A percentile compares a stretch with the other conserved stretches of the same genome.
Conservation (phyloP, 2,888 invertebrate genomes). For the Lepidochrysops patricia region DNA sequence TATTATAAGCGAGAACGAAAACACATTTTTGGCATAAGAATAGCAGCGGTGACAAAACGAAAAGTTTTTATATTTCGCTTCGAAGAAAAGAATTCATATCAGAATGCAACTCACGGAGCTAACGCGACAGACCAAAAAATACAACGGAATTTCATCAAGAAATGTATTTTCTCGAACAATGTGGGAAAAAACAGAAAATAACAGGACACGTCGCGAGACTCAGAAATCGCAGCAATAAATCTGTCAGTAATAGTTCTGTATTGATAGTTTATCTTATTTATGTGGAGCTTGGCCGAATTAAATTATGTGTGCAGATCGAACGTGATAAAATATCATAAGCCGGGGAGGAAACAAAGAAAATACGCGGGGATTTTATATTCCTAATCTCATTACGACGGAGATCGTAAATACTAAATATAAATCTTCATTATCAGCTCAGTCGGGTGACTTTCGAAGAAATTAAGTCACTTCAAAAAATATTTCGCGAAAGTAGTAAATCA, state of each 20-base stretch:
- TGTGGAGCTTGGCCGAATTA: background rate
- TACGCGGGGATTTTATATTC: background rate
- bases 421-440: background rate
- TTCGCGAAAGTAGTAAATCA: background rate
- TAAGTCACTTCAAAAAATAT: background rate
- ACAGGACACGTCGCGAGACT: constrained; percentile 8
- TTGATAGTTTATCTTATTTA: constrained; percentile 9
- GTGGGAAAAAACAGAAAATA: constrained; percentile 9
- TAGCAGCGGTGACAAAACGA: constrained; percentile 4
- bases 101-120: constrained; percentile 20
- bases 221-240: constrained; percentile 3
- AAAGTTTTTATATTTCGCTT: constrained; percentile 8
- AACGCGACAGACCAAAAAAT: constrained; percentile 20
- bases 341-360: background rate
- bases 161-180: constrained; percentile 19
- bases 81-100: constrained; percentile 13
- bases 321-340: background rate
- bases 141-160: constrained; percentile 18
- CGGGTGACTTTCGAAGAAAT: constrained; percentile 1
- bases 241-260: constrained; percentile 7
- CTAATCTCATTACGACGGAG: background rate
- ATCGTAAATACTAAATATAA: background rate
- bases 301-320: constrained; percentile 5
- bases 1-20: constrained; percentile 3
- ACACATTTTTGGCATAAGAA: constrained; percentile 9